Base-by-base conservation (phyloP, 2,113 vertebrate genomes). In the Typhlomys cinereus region DNA sequence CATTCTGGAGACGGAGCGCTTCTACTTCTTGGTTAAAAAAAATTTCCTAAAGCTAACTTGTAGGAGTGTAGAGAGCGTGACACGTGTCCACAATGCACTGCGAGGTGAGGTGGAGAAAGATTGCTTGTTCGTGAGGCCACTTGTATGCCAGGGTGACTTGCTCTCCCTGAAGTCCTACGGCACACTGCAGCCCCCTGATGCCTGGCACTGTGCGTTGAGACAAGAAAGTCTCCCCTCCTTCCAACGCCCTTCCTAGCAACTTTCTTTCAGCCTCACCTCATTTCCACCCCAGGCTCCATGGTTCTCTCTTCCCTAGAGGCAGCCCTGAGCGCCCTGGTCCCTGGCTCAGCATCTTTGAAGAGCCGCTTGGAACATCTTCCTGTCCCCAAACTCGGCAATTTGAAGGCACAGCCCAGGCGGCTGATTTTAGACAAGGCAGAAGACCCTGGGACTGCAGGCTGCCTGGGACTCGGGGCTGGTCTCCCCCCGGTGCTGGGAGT, bases 281-380 rank as follows among this genome's bases (percentile, higher is more conserved):
- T 97, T 96, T 97, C 85, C 95, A 86, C 96, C 92, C 95, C 93
- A 95, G 96, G 96, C 88, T 97, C 95, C 96, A 79, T 64, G 94
- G 95, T 93, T 96, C 94, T 97, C 97, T 98, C 96, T 96, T 80
- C 96, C 97, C 96, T 94, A 62, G 52, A 97, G 98, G 93, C 90
- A 94, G 97, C 97, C 97, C 88, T 95, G 66, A 98, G 96, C 97
- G 81, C 46, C 67, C 95, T 85, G 87, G 93, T 97, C 93, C 90
- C 96, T 97, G n/a, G n/a, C n/a, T 96, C 96, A 96, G 93, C 96
- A 94, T 90, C 98, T 97, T 96, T 95, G 97, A 97, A 97, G 88
- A 97, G 92, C 46, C 73, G 92, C 96, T 95, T 41, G 0, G 34
- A 97, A 97, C 27, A 88, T 92, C 95, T 96, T 97, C 96, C 80